Conservation (phyloP, 1,140 invertebrate species). For the Euglossa dilemma region DNA sequence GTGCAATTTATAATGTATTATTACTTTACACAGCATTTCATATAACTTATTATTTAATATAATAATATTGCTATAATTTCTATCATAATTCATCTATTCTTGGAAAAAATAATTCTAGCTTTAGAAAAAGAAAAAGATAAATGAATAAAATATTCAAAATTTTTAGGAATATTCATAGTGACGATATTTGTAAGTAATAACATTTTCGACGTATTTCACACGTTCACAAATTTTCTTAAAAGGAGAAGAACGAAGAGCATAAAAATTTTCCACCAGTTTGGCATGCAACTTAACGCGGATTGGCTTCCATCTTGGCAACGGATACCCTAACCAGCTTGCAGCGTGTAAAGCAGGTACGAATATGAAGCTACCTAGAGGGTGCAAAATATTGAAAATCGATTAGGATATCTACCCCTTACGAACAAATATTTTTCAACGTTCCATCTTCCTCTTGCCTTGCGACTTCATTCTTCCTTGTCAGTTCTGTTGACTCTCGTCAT, state of each 20-base stretch:
- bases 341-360: not conserved
- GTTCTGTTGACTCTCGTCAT: constrained; percentile 5
- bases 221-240: not conserved
- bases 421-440: constrained; percentile 62
- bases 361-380: not conserved
- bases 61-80: too few relatives aligned
- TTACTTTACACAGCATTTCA: too few relatives aligned
- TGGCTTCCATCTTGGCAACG: not conserved
- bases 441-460: constrained; percentile 29
- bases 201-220: too few relatives aligned
- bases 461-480: constrained; percentile 12
- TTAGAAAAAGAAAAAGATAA: too few relatives aligned
- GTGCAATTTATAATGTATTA: too few relatives aligned
- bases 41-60: too few relatives aligned
- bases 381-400: constrained; percentile 66
- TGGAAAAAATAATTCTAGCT: too few relatives aligned
- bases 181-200: too few relatives aligned
- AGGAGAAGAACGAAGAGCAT: not conserved
- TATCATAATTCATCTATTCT: too few relatives aligned
- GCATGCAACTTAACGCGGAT: not conserved
- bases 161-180: too few relatives aligned
- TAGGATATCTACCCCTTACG: constrained; percentile 59
- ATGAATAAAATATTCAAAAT: too few relatives aligned
- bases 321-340: not conserved
- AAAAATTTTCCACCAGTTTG: not conserved